These are phyloP conservation scores for Orchestes rusci DNA, from an alignment of 2,888 invertebrate genomes.

Conservation along the genomic window DNA sequence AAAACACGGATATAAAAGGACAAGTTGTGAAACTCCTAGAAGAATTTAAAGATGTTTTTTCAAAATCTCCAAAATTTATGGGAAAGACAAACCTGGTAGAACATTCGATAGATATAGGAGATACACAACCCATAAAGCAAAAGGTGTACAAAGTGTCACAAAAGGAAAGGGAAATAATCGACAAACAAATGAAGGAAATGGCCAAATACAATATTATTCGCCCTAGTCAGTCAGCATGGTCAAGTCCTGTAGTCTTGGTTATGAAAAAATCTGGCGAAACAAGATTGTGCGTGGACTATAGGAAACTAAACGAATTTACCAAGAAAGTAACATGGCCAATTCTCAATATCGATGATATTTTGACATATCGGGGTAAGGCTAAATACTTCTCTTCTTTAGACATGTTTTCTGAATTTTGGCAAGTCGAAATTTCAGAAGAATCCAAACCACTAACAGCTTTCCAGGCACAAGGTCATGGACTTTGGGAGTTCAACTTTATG, in stretches of 20 bases:
- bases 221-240: too few species aligned
- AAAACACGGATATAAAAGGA: too few species aligned
- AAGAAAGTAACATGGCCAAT: too few species aligned
- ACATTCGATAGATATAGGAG: background rate
- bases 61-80: too few species aligned
- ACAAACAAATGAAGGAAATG: background rate
- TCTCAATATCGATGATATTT: too few species aligned
- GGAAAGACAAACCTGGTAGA: background rate
- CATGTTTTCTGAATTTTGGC: background rate
- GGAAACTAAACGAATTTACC: too few species aligned
- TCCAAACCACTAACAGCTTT: background rate
- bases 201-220: background rate
- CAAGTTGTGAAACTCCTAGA: background rate
- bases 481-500: background rate
- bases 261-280: too few species aligned
- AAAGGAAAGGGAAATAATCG: background rate
- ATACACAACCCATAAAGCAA: background rate
- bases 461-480: background rate
- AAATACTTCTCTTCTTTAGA: too few species aligned
- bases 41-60: background rate
- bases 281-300: too few species aligned
- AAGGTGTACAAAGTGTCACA: background rate
- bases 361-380: too few species aligned
- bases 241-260: slow-evolving; percentile 2
- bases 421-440: background rate